phyloP scores from a whole-genome alignment of 2,113 vertebrate genomes.

The Prietella phreatophila region DNA sequence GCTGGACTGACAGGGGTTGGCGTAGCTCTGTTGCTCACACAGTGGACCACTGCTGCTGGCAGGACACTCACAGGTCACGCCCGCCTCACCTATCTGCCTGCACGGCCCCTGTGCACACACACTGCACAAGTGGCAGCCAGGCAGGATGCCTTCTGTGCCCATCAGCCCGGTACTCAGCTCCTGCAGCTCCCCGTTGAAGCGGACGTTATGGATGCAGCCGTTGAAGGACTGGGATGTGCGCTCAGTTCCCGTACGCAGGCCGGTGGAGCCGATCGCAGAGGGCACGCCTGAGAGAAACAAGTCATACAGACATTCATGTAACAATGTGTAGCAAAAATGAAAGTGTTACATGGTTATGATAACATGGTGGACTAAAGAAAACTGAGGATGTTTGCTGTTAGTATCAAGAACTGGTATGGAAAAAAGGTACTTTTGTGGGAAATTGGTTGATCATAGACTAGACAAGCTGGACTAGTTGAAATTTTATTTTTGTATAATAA shows the following conservation, averaged over 20 bases:
- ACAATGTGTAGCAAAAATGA: neutral
- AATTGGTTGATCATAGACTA: neutral
- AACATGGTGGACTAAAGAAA: no score
- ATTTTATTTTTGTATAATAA: neutral
- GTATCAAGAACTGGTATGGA: no score
- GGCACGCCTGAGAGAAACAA: constrained; percentile 79
- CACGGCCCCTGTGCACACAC: constrained; percentile 91
- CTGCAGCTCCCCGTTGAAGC: constrained; percentile 91
- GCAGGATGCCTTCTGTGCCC: constrained; percentile 78
- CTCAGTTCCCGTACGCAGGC: constrained; percentile 82
- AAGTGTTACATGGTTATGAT: neutral
- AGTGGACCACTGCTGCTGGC: constrained; percentile 80
- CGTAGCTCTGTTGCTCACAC: constrained; percentile 80
- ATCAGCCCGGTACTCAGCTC: constrained; percentile 81
- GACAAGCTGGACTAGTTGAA: neutral
- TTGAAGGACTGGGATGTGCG: constrained; percentile 84
- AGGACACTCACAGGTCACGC: constrained; percentile 90
- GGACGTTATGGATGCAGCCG: constrained; percentile 91
- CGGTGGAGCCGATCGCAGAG: constrained; percentile 78
- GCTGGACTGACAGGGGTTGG: constrained; percentile 80
- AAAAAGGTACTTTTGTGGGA: neutral
- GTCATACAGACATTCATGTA: neutral
- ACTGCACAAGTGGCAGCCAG: constrained; percentile 90
- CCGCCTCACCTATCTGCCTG: constrained; percentile 82
- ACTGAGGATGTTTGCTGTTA: no score